Base-by-base conservation (phyloP, 1,140 invertebrate species). In the Vanessa atalanta region DNA sequence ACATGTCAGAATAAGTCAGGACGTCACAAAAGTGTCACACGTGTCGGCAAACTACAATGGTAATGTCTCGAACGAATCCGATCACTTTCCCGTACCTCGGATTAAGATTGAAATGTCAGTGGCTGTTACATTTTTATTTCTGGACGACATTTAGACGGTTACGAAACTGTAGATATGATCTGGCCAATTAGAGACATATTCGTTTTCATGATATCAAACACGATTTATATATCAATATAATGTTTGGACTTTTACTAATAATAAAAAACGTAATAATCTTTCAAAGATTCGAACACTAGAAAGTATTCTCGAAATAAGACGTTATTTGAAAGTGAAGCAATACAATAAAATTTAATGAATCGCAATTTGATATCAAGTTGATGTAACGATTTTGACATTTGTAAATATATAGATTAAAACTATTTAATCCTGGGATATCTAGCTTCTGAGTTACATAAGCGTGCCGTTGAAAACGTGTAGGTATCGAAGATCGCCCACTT, bases 61-160 rank as follows among this genome's bases (percentile, higher is more conserved):
- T 64, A 83, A 87, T 82, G 82, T 84, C 82, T 79, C 77, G 67
- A 77, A 81, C 81, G 84, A 82, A 85, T 76, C 81, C 82, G 83
- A 88, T 88, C 87, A 89, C 88, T 91, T 89, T 90, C 88, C 82
- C 77, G 71, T 51, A 66, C 72, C 47, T 70, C 82, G 89, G 88
- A 88, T 89, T 89, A 89, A 85, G 77, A 84, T 85, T 84, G 66
- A 91, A 91, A 90, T 91, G 89, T 90, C 89, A 89, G 77, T 86
- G 79, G 83, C 83, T 82, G 78, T 92, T 88, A 92, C 88, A 90
- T 92, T 90, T 90, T 92, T 90, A 91, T 90, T 85, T 84, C 83
- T 81, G 85, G 75, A 83, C 82, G 87, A 89, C 88, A 87, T 90
- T 89, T 91, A 79, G 88, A 83, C 83, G 80, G 81, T 87, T 86